These are phyloP conservation scores for Chromis chromis DNA, from an alignment of 2,797 vertebrate species.

Conservation along the genomic window DNA sequence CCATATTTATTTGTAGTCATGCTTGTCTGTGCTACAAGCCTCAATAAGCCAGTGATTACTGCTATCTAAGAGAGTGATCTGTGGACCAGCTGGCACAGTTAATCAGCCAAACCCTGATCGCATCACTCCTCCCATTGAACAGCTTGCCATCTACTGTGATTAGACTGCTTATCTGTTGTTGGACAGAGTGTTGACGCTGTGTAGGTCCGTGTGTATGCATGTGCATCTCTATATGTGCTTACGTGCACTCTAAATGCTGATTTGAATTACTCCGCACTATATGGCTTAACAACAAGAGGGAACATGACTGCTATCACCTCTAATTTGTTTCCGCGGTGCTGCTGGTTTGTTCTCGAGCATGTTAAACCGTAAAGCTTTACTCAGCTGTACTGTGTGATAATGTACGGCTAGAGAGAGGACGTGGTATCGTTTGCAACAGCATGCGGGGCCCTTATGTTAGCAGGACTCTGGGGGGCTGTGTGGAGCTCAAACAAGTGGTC, in stretches of 20 bases:
- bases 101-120: constrained; percentile 74
- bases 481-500: background rate
- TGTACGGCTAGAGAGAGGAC: background rate
- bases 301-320: constrained; percentile 19
- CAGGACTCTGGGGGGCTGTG: background rate
- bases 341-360: background rate
- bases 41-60: constrained; percentile 73
- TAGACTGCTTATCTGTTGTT: constrained; percentile 72
- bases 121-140: constrained; percentile 68
- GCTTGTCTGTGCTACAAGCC: constrained; percentile 42
- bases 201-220: constrained; percentile 26
- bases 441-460: constrained; percentile 5
- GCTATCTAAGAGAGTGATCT: constrained; percentile 70
- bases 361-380: constrained; percentile 20
- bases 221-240: constrained; percentile 16
- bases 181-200: constrained; percentile 37
- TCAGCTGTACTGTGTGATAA: background rate
- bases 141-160: constrained; percentile 72
- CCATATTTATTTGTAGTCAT: constrained; percentile 41
- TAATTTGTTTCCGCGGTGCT: constrained; percentile 17
- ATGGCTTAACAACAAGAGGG: constrained; percentile 19
- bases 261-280: constrained; percentile 30
- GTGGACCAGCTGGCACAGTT: constrained; percentile 71
- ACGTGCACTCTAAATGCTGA: constrained; percentile 1
- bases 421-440: background rate